These are phyloP conservation scores for Schizopygopsis malacanthus DNA, from an alignment of 2,797 vertebrate species.

Conservation along the genomic window DNA sequence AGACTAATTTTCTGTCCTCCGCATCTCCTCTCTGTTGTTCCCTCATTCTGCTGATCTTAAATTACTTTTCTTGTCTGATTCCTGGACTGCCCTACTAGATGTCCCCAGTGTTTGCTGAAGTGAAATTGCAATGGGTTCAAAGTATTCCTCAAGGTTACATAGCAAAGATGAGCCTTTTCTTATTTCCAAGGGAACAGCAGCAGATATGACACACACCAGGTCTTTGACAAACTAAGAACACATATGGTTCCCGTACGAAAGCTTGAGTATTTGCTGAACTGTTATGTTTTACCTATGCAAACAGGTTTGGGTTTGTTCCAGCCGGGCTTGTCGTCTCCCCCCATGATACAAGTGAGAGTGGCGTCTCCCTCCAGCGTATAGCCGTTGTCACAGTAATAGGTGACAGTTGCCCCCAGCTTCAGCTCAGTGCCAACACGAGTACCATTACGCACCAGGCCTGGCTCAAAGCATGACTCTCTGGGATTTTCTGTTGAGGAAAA, in stretches of 20 bases:
- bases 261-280: not conserved
- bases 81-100: slow-evolving; percentile 65
- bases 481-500: slow-evolving; percentile 87
- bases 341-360: slow-evolving; percentile 92
- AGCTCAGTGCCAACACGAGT: slow-evolving; percentile 89
- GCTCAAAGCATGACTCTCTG: slow-evolving; percentile 97
- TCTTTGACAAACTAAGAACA: not conserved
- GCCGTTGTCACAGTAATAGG: slow-evolving; percentile 94
- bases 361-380: slow-evolving; percentile 90
- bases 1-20: slow-evolving; percentile 64
- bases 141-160: slow-evolving; percentile 74
- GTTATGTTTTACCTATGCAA: slow-evolving; percentile 85
- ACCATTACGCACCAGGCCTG: slow-evolving; percentile 90
- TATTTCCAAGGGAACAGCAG: slow-evolving; percentile 46
- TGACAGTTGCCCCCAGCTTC: slow-evolving; percentile 91
- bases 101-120: slow-evolving; percentile 75
- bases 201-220: slow-evolving; percentile 26
- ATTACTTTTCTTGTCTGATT: slow-evolving; percentile 83
- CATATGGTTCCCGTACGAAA: not conserved
- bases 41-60: slow-evolving; percentile 69
- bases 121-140: slow-evolving; percentile 80
- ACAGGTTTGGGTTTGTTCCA: slow-evolving; percentile 93
- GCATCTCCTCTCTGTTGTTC: slow-evolving; percentile 53
- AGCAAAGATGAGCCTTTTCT: slow-evolving; percentile 43
- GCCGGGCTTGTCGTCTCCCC: slow-evolving; percentile 89